A percentile compares a stretch with the other conserved stretches of the same genome.
Evolutionary conservation across 1,140 invertebrate genomes (phyloP).

Genomic region (Hylaeus anthracinus): DNA sequence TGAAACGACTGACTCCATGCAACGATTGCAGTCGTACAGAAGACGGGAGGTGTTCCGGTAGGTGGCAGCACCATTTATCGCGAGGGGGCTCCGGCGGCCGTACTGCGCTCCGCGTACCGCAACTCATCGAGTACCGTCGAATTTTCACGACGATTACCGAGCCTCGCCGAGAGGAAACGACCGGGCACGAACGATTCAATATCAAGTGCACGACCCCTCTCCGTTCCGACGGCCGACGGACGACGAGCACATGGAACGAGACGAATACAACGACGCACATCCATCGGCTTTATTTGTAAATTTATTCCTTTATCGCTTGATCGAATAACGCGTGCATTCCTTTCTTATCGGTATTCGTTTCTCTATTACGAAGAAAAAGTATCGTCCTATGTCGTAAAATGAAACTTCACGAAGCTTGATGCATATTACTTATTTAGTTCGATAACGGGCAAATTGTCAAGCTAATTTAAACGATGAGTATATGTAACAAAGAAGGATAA

Average conservation of each 20-base stretch:
- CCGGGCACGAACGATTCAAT: slow-evolving; percentile 66
- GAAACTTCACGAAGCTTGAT: no score
- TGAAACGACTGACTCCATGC: slow-evolving; percentile 78
- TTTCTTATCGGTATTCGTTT: not conserved
- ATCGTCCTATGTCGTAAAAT: not conserved
- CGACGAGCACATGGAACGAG: slow-evolving; percentile 29
- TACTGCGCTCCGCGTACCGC: slow-evolving; percentile 45
- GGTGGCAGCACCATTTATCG: slow-evolving; percentile 62
- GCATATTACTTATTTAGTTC: no score
- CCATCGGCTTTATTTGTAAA: slow-evolving; percentile 13
- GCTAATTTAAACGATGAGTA: no score
- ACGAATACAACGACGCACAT: slow-evolving; percentile 1
- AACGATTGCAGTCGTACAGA: slow-evolving; percentile 71
- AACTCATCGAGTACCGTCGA: slow-evolving; percentile 45
- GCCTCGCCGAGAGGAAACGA: slow-evolving; percentile 26
- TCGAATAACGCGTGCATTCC: not conserved
- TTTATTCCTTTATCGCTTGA: slow-evolving; percentile 8
- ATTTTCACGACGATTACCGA: slow-evolving; percentile 44
- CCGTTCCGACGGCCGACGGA: not conserved
- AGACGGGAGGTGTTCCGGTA: slow-evolving; percentile 58
- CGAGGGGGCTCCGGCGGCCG: slow-evolving; percentile 67
- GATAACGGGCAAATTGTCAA: no score
- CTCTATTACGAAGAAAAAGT: not conserved
- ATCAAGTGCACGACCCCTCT: slow-evolving; percentile 72
- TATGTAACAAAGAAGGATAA: no score